Evolutionary conservation across 2,797 vertebrate species (phyloP).

Genomic region (Brotogeris chrysoptera): DNA sequence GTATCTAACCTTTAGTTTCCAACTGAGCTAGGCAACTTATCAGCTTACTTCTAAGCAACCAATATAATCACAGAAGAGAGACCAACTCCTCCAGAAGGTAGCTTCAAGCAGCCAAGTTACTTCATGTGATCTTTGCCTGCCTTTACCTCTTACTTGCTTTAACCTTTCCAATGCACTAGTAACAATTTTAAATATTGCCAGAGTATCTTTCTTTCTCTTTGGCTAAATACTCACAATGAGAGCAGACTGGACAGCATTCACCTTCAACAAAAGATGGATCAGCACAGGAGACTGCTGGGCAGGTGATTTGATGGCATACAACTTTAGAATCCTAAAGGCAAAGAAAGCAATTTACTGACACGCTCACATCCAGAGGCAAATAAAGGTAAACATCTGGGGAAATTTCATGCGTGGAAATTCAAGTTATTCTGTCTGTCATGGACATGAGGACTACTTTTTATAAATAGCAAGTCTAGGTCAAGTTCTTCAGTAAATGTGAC

Average conservation of each 20-base stretch:
- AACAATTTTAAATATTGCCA: background rate
- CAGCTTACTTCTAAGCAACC: background rate
- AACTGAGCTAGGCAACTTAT: background rate
- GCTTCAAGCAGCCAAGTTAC: background rate
- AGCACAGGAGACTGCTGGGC: slow-evolving; percentile 90
- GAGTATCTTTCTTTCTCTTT: background rate
- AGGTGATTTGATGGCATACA: slow-evolving; percentile 93
- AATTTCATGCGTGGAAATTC: background rate
- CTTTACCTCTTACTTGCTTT: background rate
- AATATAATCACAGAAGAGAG: background rate
- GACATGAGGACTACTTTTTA: background rate
- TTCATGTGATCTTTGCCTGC: background rate
- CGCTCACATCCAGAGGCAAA: background rate
- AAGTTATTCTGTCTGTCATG: background rate
- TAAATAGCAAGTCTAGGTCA: background rate
- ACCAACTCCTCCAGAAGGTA: background rate
- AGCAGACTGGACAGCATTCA: slow-evolving; percentile 92
- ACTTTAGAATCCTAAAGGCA: slow-evolving; percentile 90
- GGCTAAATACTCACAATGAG: slow-evolving; percentile 82
- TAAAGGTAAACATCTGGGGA: background rate
- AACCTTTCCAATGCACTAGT: background rate
- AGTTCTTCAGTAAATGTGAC: background rate
- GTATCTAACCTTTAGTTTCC: background rate
- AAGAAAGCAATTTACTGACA: background rate
- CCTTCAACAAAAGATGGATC: slow-evolving; percentile 89